Conservation (phyloP, 2,797 vertebrate genomes). For the Mormyrops attenuatus region DNA sequence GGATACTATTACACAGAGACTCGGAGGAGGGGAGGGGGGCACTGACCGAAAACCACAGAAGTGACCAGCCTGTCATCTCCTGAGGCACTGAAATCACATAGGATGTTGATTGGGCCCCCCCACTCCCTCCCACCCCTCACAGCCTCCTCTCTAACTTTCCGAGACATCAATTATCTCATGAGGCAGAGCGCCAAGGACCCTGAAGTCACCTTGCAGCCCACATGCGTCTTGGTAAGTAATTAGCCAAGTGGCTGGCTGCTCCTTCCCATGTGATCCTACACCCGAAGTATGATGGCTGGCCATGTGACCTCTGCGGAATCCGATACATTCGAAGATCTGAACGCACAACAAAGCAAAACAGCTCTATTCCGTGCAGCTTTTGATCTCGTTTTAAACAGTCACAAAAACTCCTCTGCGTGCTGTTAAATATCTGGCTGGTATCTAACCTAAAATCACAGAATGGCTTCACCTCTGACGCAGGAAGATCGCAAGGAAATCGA, state of each 20-base stretch:
- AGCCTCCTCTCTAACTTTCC: neutral
- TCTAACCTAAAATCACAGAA: neutral
- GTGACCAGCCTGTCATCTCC: neutral
- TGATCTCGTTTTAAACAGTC: neutral
- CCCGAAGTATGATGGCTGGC: neutral
- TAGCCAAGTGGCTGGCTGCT: neutral
- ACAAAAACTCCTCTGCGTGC: neutral
- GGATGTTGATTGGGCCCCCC: neutral
- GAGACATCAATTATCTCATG: neutral
- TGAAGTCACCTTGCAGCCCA: neutral
- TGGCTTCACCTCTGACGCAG: neutral
- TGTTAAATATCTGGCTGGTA: neutral
- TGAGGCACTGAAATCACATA: neutral
- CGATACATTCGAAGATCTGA: neutral
- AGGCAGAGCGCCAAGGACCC: neutral
- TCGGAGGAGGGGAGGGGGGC: neutral
- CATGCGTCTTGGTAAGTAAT: neutral
- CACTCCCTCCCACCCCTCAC: neutral
- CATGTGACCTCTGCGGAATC: neutral
- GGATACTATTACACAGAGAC: neutral
- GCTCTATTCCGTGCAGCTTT: neutral
- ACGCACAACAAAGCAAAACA: neutral
- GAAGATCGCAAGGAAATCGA: neutral
- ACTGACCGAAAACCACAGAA: neutral
- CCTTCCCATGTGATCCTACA: neutral